Evolutionary conservation across 2,888 invertebrate species (phyloP).

Genomic region (Metellina segmentata): DNA sequence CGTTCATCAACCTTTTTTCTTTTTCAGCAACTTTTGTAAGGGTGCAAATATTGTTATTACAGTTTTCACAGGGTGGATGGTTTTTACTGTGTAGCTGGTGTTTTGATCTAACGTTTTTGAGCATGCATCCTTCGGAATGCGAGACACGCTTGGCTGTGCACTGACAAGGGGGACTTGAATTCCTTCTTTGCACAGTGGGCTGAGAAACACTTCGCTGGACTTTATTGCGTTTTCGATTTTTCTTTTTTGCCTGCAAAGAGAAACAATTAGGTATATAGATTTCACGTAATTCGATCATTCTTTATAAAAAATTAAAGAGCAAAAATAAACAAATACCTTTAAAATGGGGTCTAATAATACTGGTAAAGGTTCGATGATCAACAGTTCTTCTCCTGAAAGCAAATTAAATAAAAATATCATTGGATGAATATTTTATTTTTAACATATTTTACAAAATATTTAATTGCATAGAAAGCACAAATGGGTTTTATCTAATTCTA

Average conservation of each 20-base stretch:
- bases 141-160: constrained; percentile 12
- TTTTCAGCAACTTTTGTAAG: constrained; percentile 7
- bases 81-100: constrained; percentile 14
- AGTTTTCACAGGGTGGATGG: constrained; percentile 65
- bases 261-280: background rate
- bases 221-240: constrained; percentile 63
- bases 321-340: constrained; percentile 52
- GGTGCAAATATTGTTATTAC: constrained; percentile 50
- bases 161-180: constrained; percentile 45
- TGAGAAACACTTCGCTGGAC: constrained; percentile 60
- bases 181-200: constrained; percentile 35
- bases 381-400: constrained; percentile 41
- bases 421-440: too few species aligned
- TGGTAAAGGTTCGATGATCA: constrained; percentile 66
- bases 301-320: too few species aligned
- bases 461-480: background rate
- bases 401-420: constrained; percentile 5
- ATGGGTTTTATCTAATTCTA: background rate
- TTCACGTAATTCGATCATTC: background rate
- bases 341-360: constrained; percentile 62
- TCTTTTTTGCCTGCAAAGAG: constrained; percentile 65
- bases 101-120: constrained; percentile 21
- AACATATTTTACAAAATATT: too few species aligned
- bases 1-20: constrained; percentile 11
- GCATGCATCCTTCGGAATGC: constrained; percentile 56